Conservation (phyloP, 2,113 vertebrate genomes). For the Cercopithecus mona region DNA sequence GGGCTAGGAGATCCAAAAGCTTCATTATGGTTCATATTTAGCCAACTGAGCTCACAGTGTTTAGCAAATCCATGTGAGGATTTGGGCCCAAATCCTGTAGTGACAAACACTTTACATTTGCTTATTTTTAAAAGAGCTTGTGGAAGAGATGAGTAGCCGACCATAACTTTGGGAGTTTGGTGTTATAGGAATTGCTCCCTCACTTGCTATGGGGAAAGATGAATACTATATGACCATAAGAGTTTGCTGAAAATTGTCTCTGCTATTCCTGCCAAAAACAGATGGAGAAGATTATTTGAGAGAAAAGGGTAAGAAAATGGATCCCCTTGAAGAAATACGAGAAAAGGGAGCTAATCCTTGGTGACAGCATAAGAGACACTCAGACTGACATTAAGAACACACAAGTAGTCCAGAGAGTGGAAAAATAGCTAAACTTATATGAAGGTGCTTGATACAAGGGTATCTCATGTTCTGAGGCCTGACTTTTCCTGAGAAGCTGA, state of each 20-base stretch:
- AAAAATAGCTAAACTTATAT: not conserved
- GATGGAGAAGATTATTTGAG: not conserved
- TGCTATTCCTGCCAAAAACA: not conserved
- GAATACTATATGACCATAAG: not conserved
- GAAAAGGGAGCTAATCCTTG: not conserved
- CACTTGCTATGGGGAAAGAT: not conserved
- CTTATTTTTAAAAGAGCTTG: conserved; percentile 8
- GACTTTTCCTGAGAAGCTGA: not conserved
- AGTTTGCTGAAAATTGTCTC: not conserved
- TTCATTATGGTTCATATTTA: not conserved
- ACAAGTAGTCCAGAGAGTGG: not conserved
- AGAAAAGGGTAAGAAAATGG: not conserved
- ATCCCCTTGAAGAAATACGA: not conserved
- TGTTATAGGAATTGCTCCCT: not conserved
- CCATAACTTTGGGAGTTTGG: not conserved
- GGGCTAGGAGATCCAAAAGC: not conserved
- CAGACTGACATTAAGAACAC: not conserved
- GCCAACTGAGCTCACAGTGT: not conserved
- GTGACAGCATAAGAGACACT: not conserved
- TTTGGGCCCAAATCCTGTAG: not conserved
- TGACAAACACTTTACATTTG: not conserved
- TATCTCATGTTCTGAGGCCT: not conserved
- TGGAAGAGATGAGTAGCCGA: not conserved
- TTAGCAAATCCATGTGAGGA: not conserved
- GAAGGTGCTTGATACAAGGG: not conserved